A percentile compares a stretch with the other conserved stretches of the same genome.
These are phyloP conservation scores for Apoderus coryli DNA, from an alignment of 2,888 invertebrate species.

Conservation along the genomic window DNA sequence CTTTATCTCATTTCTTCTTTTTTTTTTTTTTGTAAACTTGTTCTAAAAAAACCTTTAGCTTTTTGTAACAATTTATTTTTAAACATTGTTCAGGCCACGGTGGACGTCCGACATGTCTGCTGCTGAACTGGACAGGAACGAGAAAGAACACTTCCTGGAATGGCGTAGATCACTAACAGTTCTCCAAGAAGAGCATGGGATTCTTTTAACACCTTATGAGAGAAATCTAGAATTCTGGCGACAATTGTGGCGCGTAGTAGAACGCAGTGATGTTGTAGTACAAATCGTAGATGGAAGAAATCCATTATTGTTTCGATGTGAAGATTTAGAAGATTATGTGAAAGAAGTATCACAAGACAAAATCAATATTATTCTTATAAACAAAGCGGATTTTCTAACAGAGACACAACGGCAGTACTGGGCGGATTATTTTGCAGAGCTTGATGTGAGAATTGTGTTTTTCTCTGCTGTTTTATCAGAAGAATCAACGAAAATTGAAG, in stretches of 20 bases:
- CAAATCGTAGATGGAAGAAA: slow-evolving; percentile 96
- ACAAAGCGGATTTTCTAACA: slow-evolving; percentile 89
- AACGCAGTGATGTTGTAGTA: slow-evolving; percentile 82
- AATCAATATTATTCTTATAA: slow-evolving; percentile 72
- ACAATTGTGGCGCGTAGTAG: slow-evolving; percentile 97
- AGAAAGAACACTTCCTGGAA: slow-evolving; percentile 71
- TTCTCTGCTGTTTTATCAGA: slow-evolving; percentile 70
- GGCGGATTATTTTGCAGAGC: slow-evolving; percentile 68
- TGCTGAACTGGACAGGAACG: slow-evolving; percentile 64
- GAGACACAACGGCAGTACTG: slow-evolving; percentile 65
- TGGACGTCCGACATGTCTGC: slow-evolving; percentile 65
- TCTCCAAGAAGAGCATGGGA: slow-evolving; percentile 61
- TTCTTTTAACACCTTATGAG: slow-evolving; percentile 91
- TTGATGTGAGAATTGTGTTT: slow-evolving; percentile 64
- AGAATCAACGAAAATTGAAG: slow-evolving; percentile 16
- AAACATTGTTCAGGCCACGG: slow-evolving; percentile 67
- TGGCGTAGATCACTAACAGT: slow-evolving; percentile 79
- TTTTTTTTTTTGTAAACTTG: no score
- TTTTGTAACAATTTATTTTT: no score
- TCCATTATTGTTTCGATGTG: slow-evolving; percentile 74
- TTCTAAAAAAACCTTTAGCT: no score
- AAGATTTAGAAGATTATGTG: slow-evolving; percentile 80
- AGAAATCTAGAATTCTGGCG: slow-evolving; percentile 97
- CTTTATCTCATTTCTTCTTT: no score
- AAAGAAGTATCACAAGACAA: slow-evolving; percentile 49